These are phyloP conservation scores for Acanthiza pusilla DNA, from an alignment of 2,797 vertebrate genomes.

Conservation along the genomic window DNA sequence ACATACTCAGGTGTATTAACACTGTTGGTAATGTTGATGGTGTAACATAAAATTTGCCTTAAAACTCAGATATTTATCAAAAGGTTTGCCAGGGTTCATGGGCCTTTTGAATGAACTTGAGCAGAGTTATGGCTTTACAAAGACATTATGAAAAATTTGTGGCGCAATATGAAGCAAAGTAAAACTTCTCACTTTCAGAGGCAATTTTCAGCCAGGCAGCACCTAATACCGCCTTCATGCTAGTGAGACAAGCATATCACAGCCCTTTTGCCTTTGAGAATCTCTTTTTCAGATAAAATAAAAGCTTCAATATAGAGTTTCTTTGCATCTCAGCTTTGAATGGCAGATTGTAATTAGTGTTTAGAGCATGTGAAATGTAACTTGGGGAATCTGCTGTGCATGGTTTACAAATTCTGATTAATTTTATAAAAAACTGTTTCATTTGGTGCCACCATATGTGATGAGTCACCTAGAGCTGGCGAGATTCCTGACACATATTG, in stretches of 20 bases:
- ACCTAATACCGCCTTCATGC: background rate
- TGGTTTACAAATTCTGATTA: slow-evolving; percentile 24
- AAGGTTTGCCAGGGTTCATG: slow-evolving; percentile 18
- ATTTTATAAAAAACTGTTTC: slow-evolving; percentile 31
- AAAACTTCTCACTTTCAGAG: background rate
- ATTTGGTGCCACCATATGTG: slow-evolving; percentile 51
- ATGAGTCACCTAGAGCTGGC: slow-evolving; percentile 21
- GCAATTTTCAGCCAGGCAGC: background rate
- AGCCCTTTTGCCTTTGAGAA: background rate
- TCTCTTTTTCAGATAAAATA: background rate
- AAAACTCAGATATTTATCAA: slow-evolving; percentile 15
- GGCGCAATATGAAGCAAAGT: background rate
- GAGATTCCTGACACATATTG: background rate
- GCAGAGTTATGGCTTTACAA: background rate
- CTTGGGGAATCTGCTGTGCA: slow-evolving; percentile 40
- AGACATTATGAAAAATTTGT: background rate
- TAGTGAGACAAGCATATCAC: background rate
- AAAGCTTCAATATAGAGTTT: background rate
- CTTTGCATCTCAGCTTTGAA: background rate
- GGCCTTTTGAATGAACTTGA: slow-evolving; percentile 14
- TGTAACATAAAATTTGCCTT: slow-evolving; percentile 1
- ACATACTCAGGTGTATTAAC: background rate
- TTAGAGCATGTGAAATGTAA: slow-evolving; percentile 27
- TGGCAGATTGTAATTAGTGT: slow-evolving; percentile 52
- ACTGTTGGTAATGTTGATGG: background rate